phyloP scores from a whole-genome alignment of 2,113 vertebrate genomes.

The Corvus moneduloides region DNA sequence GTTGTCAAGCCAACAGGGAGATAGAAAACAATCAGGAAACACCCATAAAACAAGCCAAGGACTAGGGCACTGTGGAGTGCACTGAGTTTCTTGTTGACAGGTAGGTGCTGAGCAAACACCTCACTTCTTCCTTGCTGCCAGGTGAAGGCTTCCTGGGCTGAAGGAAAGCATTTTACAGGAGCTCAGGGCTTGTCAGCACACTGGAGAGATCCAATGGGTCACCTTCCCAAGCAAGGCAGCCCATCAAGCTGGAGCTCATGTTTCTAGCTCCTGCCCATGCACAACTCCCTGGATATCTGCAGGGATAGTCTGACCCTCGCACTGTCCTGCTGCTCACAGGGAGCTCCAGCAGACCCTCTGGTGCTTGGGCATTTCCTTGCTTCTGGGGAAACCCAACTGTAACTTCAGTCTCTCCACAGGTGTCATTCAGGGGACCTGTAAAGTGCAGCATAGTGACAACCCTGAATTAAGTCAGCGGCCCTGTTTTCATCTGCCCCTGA shows the following conservation, averaged over 20 bases:
- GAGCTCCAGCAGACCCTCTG: background rate
- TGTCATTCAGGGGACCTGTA: background rate
- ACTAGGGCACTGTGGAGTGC: rapidly evolving
- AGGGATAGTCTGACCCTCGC: background rate
- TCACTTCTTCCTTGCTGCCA: background rate
- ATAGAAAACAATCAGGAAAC: background rate
- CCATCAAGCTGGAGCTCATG: background rate
- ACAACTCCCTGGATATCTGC: background rate
- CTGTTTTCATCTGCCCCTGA: background rate
- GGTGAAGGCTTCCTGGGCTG: background rate
- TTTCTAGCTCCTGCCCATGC: background rate
- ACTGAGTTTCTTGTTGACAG: background rate
- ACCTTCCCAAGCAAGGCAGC: background rate
- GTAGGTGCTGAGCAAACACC: background rate
- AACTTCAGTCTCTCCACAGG: rapidly evolving
- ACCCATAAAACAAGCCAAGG: background rate
- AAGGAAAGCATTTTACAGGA: background rate
- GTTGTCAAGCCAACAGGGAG: background rate
- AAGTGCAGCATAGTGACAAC: background rate
- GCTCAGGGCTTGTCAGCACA: background rate
- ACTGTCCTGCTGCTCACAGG: background rate
- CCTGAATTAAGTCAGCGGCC: background rate
- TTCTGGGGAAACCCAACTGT: background rate
- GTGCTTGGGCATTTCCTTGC: rapidly evolving
- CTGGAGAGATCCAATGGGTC: background rate